Percentiles rank a stretch among this genome's conserved stretches.
phyloP scores from a whole-genome alignment of 92 coral and sea anemone genomes.

The Porites divaricata region DNA sequence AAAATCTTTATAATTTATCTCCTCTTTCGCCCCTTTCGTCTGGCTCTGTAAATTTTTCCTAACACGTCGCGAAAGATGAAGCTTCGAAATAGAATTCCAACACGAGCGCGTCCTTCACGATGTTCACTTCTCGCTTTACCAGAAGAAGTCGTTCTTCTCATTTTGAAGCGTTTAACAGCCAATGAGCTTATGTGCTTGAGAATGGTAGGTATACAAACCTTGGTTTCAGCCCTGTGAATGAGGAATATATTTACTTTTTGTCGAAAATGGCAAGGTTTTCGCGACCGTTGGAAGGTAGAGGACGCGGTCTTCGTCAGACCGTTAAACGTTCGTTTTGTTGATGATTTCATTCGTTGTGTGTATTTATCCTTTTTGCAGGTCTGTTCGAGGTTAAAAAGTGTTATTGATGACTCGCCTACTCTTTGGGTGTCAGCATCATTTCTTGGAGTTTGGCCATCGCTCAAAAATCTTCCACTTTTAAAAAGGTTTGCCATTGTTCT shows the following conservation, averaged over 20 bases:
- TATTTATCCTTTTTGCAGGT: slow-evolving; percentile 65
- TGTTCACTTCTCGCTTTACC: slow-evolving; percentile 80
- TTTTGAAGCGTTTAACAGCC: slow-evolving; percentile 80
- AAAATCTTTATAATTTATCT: not conserved
- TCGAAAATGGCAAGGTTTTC: not conserved
- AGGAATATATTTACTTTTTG: not conserved
- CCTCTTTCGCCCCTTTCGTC: not conserved
- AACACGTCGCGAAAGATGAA: slow-evolving; percentile 50
- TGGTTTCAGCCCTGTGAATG: not conserved
- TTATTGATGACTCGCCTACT: slow-evolving; percentile 76
- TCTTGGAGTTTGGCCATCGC: slow-evolving; percentile 95
- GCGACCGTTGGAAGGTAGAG: slow-evolving; percentile 67
- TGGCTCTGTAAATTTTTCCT: not conserved
- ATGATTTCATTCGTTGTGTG: not conserved
- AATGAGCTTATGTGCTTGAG: slow-evolving; percentile 80
- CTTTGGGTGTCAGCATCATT: slow-evolving; percentile 89
- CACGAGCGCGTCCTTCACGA: slow-evolving; percentile 66
- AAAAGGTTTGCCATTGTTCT: slow-evolving; percentile 75
- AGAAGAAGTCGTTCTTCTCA: slow-evolving; percentile 86
- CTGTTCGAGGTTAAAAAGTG: slow-evolving; percentile 73
- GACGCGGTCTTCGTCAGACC: slow-evolving; percentile 23
- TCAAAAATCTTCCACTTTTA: slow-evolving; percentile 74
- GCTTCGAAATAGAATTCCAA: slow-evolving; percentile 77
- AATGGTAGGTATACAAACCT: slow-evolving; percentile 70
- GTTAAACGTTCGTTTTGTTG: slow-evolving; percentile 30